Base-by-base conservation (phyloP, 2,797 vertebrate genomes). In the Vespertilio murinus region DNA sequence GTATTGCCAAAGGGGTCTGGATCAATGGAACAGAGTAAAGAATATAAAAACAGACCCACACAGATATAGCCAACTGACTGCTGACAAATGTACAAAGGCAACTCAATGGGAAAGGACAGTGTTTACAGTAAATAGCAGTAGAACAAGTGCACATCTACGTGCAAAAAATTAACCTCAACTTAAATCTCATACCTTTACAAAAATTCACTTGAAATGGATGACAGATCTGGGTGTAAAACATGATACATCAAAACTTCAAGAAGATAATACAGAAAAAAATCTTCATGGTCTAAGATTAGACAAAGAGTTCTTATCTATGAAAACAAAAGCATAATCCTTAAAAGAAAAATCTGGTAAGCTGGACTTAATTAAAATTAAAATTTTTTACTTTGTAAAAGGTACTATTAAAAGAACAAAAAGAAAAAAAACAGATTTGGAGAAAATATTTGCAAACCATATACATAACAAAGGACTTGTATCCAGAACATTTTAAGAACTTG, bases 401-500 rank as follows among this genome's bases (percentile, higher is more conserved):
- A 88, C 17, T 17, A 10, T 54, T 49, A 71, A 92, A 64, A 82
- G 61, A 88, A 67, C n/a, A 49, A 84, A 88, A 88, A 70, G 42
- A 85, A 64, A 75, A 75, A 90, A 91, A 33, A 75, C 52, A 59
- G 25, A 70, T 40, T 64, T 5, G 22, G 8, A 85, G 42, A 85
- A 89, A 86, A 70, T 71, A 85, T 82, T 47, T 82, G 45, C 52
- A 92, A 89, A 82, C 38, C 14, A 64, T 10, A 38, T 20, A 54
- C 47, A 28, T 67, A 61, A 61, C 65, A 88, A 85, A 92, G n/a
- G n/a, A 75, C 56, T 89, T 88, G 16, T 16, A 74, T 45, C 20
- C 12, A 85, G 84, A 80, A 42, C 84, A 89, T 40, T 88, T 75
- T 89, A 90, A 65, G 45, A 86, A 73, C 45, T 81, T 33, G 65